Evolutionary conservation across 2,888 invertebrate genomes (phyloP), one percentile per base, ranked within the genome.

Genomic region (Vanessa cardui): DNA sequence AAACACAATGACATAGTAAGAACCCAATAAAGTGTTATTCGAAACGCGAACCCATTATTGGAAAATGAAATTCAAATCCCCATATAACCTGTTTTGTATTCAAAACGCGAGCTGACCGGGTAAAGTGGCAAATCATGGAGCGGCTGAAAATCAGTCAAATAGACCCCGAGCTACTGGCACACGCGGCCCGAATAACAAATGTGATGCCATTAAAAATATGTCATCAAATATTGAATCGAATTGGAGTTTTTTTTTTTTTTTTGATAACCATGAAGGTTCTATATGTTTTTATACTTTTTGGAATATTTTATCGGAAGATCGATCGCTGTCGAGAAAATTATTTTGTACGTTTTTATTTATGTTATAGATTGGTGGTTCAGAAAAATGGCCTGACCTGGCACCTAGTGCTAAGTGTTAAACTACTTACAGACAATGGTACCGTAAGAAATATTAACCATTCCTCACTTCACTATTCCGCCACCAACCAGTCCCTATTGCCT

Each of bases 111-210:
- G 71, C 85, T 91, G 91, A 90, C 92, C 89, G 92, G 90, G 90
- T 86, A 88, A 92, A 92, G 92, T 92, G 91, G 89, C 90, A 90
- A 92, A 92, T 92, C 92, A 92, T 90, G 88, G 89, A 91, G 88
- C 83, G 86, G 86, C 90, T 90, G 92, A 90, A 89, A 92, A 92
- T 92, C 92, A 92, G 92, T 91, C 92, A 90, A 91, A 92, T 90
- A 91, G 90, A 90, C 88, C 87, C 85, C 82, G 89, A 87, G 90
- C 87, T 88, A 86, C 86, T 84, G 83, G 83, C 79, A 73, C 74
- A 54, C 83, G 84, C 74, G 80, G 66, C 70, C 76, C 80, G 91
- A 87, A 91, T 92, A 86, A 82, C 83, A 84, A 52, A 83, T 80
- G 80, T 78, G 75, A 74, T 77, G 79, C 80, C 74, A 74, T 78